A percentile compares a stretch with the other conserved stretches of the same genome.
phyloP scores from a whole-genome alignment of 2,797 vertebrate genomes.

The Octomys mimax region DNA sequence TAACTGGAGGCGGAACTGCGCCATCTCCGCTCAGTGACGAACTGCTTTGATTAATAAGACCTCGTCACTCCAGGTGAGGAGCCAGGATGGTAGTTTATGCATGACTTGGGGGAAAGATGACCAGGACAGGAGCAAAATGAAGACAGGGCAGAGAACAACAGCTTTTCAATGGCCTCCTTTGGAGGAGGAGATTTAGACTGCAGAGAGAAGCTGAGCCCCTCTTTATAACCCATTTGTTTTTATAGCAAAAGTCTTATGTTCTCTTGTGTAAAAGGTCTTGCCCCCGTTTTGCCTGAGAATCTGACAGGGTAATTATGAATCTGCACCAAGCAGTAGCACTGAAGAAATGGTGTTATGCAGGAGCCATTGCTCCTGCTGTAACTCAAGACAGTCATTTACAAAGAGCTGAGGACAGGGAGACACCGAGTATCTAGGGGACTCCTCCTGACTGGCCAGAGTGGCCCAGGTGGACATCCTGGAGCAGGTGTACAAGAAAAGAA shows the following conservation, averaged over 20 bases:
- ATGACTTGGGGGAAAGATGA: neutral
- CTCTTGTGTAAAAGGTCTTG: neutral
- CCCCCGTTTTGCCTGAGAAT: neutral
- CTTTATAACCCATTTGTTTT: neutral
- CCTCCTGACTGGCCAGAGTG: neutral
- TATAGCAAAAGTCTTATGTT: neutral
- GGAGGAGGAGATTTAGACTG: neutral
- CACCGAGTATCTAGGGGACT: accelerated
- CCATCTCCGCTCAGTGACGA: neutral
- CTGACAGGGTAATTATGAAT: neutral
- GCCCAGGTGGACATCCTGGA: neutral
- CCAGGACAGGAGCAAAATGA: neutral
- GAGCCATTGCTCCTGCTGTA: neutral
- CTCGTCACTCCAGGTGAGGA: neutral
- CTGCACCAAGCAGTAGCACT: neutral
- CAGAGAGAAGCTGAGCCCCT: neutral
- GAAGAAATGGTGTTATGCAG: neutral
- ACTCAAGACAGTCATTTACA: neutral
- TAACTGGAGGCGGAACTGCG: conserved; percentile 63
- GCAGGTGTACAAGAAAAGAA: neutral
- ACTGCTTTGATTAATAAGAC: neutral
- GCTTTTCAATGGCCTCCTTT: neutral
- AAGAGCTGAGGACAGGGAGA: neutral
- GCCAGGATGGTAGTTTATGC: neutral
- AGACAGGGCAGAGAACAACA: neutral